Conservation (phyloP, 2,797 vertebrate species). For the Lophotriccus pileatus region DNA sequence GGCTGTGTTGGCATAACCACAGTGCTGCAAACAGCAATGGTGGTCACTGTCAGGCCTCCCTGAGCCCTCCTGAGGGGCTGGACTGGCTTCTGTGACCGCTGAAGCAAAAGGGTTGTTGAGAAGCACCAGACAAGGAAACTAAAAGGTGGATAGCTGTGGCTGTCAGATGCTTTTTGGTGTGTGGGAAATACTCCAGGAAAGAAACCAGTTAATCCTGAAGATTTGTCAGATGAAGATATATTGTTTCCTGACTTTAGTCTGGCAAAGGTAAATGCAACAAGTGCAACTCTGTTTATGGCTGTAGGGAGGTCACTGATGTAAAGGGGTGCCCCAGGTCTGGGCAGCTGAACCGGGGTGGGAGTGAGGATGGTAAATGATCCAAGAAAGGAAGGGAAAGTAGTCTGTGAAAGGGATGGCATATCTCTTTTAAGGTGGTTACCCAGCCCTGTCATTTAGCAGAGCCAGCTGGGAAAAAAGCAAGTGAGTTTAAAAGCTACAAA, state of each 20-base stretch:
- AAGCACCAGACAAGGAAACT: not conserved
- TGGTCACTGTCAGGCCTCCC: not conserved
- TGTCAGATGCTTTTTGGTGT: not conserved
- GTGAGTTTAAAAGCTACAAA: constrained; percentile 29
- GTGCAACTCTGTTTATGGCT: not conserved
- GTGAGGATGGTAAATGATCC: not conserved
- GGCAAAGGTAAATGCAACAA: not conserved
- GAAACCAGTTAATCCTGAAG: not conserved
- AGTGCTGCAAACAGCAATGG: not conserved
- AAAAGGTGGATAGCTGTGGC: not conserved
- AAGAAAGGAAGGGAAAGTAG: not conserved
- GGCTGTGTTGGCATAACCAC: not conserved
- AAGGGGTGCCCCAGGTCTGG: not conserved
- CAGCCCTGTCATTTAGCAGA: constrained; percentile 36
- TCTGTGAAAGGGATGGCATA: not conserved
- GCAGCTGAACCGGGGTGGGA: not conserved
- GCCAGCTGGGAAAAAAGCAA: constrained; percentile 38
- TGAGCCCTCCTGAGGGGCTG: not conserved
- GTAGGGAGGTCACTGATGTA: not conserved
- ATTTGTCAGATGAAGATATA: not conserved
- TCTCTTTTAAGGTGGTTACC: constrained; percentile 2
- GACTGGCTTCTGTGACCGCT: not conserved
- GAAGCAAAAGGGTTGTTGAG: not conserved
- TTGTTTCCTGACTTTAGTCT: not conserved
- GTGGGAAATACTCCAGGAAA: not conserved